These are phyloP conservation scores for Diprion similis DNA, from an alignment of 1,140 invertebrate species.

Conservation along the genomic window DNA sequence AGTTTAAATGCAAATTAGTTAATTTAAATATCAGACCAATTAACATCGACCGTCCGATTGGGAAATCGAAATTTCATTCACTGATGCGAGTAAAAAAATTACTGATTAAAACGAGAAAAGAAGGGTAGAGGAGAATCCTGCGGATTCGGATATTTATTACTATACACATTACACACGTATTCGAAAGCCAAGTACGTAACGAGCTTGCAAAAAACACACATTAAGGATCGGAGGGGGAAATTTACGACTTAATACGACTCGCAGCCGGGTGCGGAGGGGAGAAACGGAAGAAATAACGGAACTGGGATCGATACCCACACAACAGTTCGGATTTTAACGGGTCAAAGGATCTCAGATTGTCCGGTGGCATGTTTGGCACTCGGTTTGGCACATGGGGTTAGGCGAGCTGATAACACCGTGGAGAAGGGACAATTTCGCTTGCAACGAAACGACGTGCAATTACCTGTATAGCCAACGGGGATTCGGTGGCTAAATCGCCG, in stretches of 20 bases:
- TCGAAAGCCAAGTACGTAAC: not conserved
- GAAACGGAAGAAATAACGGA: not conserved
- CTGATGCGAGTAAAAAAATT: not conserved
- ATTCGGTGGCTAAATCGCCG: too few relatives aligned
- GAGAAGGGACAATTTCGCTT: too few relatives aligned
- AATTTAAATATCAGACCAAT: constrained; percentile 12
- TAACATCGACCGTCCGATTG: not conserved
- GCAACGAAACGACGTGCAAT: too few relatives aligned
- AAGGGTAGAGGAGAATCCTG: not conserved
- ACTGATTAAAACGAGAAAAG: not conserved
- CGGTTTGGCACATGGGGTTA: too few relatives aligned
- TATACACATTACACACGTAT: not conserved
- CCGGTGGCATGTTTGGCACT: too few relatives aligned
- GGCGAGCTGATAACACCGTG: too few relatives aligned
- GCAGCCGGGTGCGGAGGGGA: not conserved
- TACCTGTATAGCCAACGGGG: too few relatives aligned
- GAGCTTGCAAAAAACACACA: constrained; percentile 2
- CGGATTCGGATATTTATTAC: not conserved
- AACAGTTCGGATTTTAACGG: too few relatives aligned
- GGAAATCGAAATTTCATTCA: not conserved
- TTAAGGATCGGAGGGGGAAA: not conserved
- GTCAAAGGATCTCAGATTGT: too few relatives aligned
- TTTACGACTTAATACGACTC: constrained; percentile 7
- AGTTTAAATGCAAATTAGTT: constrained; percentile 12
- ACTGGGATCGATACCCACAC: not conserved